Evolutionary conservation across 2,888 invertebrate species (phyloP), one percentile per base, ranked within the genome.

Genomic region (Tipula helvola): DNA sequence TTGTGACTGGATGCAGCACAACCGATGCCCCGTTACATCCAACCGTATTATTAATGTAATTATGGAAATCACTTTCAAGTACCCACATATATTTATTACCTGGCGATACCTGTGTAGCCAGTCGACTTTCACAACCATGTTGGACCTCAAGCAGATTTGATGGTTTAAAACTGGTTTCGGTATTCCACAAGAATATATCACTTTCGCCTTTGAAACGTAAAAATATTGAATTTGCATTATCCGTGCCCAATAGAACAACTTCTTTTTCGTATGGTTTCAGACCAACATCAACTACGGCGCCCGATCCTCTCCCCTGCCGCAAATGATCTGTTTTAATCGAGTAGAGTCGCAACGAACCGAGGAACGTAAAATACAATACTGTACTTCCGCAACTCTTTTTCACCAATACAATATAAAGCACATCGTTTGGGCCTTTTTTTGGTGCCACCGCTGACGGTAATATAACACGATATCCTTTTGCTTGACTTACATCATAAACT

Each of bases 61-160:
- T 94, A 86, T 93, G 93, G 92, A 95, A 94, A 90, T 95, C 95
- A 88, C 94, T 94, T 89, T 94, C 95, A 88, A 95, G 90, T 12
- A 93, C 93, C 94, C 95, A 94, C 93, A 94, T 93, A 85, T 93
- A 91, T 41, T 92, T 92, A 89, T 93, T 93, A 7, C 94, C 94
- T 0, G 94, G 93, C 41, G 93, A 91, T 36, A 90, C 94, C 88
- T 94, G 94, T 0, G 95, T 95, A 44, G 94, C 92, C 85, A 94
- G 90, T 47, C 93, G 92, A 88, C 93, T 94, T 42, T 93, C 93
- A 86, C 92, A 92, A n/a, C 93, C 93, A 42, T 92, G 92, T 88
- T 94, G 93, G 5, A 94, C 94, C 88, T 93, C 91, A 83, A 93
- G 89, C 89, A 94, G 92, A 89, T 94, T 94, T 85, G 93, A 92